These are phyloP conservation scores for Syngnathus typhle DNA, from an alignment of 2,113 vertebrate genomes.

Conservation along the genomic window DNA sequence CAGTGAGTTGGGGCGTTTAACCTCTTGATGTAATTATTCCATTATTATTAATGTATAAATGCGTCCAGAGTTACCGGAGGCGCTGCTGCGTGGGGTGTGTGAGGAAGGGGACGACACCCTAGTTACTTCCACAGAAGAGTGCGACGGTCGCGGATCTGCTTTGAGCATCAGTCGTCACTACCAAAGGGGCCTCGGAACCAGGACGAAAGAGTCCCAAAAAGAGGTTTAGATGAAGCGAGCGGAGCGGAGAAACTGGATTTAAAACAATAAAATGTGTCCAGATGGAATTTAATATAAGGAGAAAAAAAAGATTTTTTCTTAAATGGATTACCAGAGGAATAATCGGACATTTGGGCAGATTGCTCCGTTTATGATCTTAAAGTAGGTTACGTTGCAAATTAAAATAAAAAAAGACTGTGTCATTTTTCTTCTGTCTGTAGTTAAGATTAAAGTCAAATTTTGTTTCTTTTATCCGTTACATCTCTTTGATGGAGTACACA, in stretches of 20 bases:
- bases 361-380: slow-evolving; percentile 46
- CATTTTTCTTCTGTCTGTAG: background rate
- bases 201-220: slow-evolving; percentile 30
- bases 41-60: background rate
- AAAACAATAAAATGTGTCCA: slow-evolving; percentile 24
- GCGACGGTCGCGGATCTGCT: slow-evolving; percentile 68
- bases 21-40: background rate
- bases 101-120: no score
- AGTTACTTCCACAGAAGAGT: slow-evolving; percentile 20
- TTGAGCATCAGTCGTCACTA: slow-evolving; percentile 74
- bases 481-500: background rate
- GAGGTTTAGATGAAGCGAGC: slow-evolving; percentile 37
- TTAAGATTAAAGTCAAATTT: background rate
- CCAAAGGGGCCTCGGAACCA: slow-evolving; percentile 55
- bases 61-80: slow-evolving; percentile 56
- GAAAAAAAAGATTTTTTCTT: slow-evolving; percentile 38
- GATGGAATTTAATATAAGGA: slow-evolving; percentile 34
- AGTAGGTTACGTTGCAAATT: slow-evolving; percentile 54
- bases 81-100: slow-evolving; percentile 34
- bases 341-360: slow-evolving; percentile 45
- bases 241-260: slow-evolving; percentile 58
- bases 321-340: slow-evolving; percentile 66
- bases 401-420: background rate
- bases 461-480: background rate
- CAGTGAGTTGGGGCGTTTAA: background rate